Base-by-base conservation (phyloP, 2,888 invertebrate species). In the Chironomus riparius region DNA sequence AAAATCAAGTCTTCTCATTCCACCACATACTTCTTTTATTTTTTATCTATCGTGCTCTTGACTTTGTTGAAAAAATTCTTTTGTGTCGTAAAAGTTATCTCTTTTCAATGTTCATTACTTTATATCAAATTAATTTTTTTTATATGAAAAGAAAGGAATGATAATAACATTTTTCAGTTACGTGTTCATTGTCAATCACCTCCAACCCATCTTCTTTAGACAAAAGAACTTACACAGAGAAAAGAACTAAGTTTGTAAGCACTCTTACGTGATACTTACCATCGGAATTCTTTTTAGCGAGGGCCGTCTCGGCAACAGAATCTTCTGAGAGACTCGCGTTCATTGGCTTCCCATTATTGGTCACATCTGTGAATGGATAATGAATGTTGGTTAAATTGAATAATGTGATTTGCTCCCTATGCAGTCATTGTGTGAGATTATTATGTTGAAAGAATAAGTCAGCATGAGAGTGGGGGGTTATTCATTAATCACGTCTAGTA, bases 271-370 rank as follows among this genome's bases (percentile, higher is more conserved):
- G 38, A 38, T 38, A 87, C 91, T 90, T 89, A 93, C 92, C 92
- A 86, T 92, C 92, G 81, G 92, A 92, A 87, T 90, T 92, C 87
- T 89, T 91, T 87, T 92, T 92, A 84, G 90, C 89, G 85, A 91
- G 87, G 82, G 90, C 89, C 81, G 91, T 91, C 85, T 92, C 92
- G 80, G 91, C 89, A 82, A 92, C 91, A 79, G 91, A 91, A 86
- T 93, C 93, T 86, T 92, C 91, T 86, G 91, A 91, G 86, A 90
- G 89, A 84, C 91, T 90, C 79, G 91, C 88, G 86, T 91, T 89
- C 80, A 89, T 84, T 81, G 86, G 86, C 82, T 86, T 85, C 79
- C 85, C 84, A 82, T 86, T 86, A 82, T 83, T 84, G 81, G 84
- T 83, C 81, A 84, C 84, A 82, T 84, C 85, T 84, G 84, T 80